Conservation (phyloP, 2,888 invertebrate species). For the Chloromyia formosa region DNA sequence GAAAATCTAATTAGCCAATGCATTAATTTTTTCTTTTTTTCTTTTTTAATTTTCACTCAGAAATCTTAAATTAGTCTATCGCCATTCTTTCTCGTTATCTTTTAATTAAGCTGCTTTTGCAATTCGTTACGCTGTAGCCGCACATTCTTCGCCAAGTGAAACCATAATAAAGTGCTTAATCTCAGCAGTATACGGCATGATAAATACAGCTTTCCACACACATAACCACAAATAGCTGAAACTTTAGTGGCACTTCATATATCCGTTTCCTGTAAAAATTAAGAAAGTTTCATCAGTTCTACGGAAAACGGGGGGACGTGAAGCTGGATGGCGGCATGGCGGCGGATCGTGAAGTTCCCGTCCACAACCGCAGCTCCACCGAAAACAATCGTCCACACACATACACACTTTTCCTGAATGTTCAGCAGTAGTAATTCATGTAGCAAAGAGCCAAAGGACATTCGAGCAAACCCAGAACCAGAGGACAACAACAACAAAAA, state of each 20-base stretch:
- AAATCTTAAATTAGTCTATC: neutral
- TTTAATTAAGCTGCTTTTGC: slow-evolving; percentile 28
- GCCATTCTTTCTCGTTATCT: slow-evolving; percentile 7
- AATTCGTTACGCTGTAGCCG: neutral
- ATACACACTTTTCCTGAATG: slow-evolving; percentile 5
- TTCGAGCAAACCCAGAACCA: neutral
- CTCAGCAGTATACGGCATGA: slow-evolving; percentile 30
- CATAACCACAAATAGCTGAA: slow-evolving; percentile 38
- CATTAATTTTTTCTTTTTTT: too few relatives aligned
- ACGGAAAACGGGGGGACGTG: neutral
- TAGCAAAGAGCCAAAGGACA: slow-evolving; percentile 1
- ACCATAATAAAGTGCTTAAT: slow-evolving; percentile 38
- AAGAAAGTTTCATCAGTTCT: slow-evolving; percentile 30
- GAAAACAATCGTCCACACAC: slow-evolving; percentile 33
- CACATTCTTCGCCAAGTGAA: neutral
- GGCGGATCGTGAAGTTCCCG: neutral
- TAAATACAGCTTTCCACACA: slow-evolving; percentile 37
- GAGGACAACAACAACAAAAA: slow-evolving; percentile 12
- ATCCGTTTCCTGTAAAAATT: slow-evolving; percentile 42
- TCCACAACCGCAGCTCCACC: slow-evolving; percentile 36
- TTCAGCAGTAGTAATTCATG: slow-evolving; percentile 32
- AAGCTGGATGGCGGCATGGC: neutral
- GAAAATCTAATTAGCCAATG: too few relatives aligned
- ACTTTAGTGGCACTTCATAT: slow-evolving; percentile 41
- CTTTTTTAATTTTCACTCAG: too few relatives aligned